These are phyloP conservation scores for Oceanodroma tethys DNA, from an alignment of 2,113 vertebrate species.

Conservation along the genomic window DNA sequence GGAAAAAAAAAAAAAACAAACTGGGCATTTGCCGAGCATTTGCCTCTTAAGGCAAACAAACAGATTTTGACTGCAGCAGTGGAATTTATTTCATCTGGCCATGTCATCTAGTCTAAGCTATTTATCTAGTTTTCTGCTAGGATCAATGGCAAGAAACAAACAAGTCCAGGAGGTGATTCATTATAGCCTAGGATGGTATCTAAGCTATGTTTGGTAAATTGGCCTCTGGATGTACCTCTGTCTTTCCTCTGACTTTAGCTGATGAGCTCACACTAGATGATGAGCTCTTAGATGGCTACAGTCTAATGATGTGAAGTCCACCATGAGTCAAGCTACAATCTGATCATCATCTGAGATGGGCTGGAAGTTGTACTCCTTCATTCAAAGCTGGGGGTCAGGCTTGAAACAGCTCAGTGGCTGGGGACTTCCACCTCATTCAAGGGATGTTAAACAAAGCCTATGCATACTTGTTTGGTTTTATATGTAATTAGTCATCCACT, in stretches of 20 bases:
- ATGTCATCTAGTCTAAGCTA: neutral
- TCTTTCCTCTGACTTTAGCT: neutral
- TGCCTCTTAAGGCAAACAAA: neutral
- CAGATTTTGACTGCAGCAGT: neutral
- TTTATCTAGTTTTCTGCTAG: neutral
- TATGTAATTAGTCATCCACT: neutral
- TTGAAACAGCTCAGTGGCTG: neutral
- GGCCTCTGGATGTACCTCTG: neutral
- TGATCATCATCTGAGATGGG: neutral
- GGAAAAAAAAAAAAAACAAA: accelerated
- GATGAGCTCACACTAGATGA: neutral
- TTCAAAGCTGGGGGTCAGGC: neutral
- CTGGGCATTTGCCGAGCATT: neutral
- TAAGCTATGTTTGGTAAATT: neutral
- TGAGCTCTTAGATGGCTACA: neutral
- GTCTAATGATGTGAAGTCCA: neutral
- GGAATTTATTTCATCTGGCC: neutral
- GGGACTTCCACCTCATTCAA: neutral
- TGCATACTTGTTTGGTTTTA: neutral
- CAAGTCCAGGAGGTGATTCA: neutral
- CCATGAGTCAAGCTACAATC: neutral
- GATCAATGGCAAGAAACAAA: neutral
- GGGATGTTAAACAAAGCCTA: neutral
- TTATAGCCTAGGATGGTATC: neutral
- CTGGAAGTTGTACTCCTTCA: neutral